Conservation (phyloP, 2,888 invertebrate genomes). For the Copidosoma aretas region DNA sequence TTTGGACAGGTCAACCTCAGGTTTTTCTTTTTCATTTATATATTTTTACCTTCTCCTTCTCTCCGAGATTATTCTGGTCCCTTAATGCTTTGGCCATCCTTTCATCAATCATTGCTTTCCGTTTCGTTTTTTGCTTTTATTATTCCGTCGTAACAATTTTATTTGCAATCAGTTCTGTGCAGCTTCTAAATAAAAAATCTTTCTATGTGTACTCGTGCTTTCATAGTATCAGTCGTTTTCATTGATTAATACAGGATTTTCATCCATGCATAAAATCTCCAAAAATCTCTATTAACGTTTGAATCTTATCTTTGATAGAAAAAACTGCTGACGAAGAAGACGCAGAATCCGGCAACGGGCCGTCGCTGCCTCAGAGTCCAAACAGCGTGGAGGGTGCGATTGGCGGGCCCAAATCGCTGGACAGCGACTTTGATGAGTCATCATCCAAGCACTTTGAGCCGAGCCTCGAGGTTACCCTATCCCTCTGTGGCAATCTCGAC, state of each 20-base stretch:
- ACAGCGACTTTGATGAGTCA: constrained; percentile 84
- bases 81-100: not conserved
- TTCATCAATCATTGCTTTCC: not conserved
- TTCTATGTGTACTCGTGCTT: constrained; percentile 5
- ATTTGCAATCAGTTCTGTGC: not conserved
- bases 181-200: not conserved
- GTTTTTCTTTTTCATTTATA: not conserved
- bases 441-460: constrained; percentile 58
- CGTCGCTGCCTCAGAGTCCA: constrained; percentile 92
- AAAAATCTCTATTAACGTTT: not conserved
- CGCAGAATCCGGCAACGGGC: constrained; percentile 95
- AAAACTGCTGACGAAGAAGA: constrained; percentile 80
- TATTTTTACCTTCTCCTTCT: no score
- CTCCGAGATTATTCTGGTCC: not conserved
- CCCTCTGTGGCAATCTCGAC: constrained; percentile 76
- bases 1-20: not conserved
- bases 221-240: constrained; percentile 1
- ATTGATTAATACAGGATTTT: not conserved
- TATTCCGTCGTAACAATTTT: not conserved
- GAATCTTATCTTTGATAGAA: constrained; percentile 16
- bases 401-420: constrained; percentile 72
- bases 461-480: constrained; percentile 71
- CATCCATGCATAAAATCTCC: not conserved
- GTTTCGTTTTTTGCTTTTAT: not conserved
- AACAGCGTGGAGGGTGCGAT: constrained; percentile 84